These are phyloP conservation scores for Alligator sinensis DNA, from an alignment of 2,113 vertebrate species.

Conservation along the genomic window DNA sequence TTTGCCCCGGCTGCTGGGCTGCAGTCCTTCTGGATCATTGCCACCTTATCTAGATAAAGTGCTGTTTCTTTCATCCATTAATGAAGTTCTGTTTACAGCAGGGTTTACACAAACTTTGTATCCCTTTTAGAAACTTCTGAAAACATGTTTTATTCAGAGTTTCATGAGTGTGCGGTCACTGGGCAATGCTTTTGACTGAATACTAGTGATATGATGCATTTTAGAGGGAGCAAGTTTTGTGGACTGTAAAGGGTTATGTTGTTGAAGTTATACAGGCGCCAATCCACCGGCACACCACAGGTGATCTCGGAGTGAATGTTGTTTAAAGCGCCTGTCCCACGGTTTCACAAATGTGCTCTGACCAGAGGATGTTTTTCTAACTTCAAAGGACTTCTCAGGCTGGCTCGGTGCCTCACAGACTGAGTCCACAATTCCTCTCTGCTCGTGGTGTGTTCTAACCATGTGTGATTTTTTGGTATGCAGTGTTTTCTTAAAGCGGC, in stretches of 20 bases:
- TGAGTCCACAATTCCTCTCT: slow-evolving; percentile 67
- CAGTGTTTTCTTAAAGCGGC: slow-evolving; percentile 67
- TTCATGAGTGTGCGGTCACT: neutral
- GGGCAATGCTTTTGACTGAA: fast-evolving
- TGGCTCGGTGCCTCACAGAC: slow-evolving; percentile 75
- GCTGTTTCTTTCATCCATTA: neutral
- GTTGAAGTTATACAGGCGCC: slow-evolving; percentile 40
- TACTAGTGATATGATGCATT: neutral
- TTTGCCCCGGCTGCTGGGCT: neutral
- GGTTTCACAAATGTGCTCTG: slow-evolving; percentile 55
- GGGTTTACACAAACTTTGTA: fast-evolving
- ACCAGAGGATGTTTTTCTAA: slow-evolving; percentile 75
- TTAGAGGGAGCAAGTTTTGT: neutral
- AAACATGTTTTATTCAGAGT: neutral
- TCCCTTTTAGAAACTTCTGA: neutral
- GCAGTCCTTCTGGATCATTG: neutral
- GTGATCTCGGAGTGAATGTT: slow-evolving; percentile 70
- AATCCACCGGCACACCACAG: slow-evolving; percentile 59
- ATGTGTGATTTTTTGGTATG: slow-evolving; percentile 73
- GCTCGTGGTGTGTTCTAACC: slow-evolving; percentile 69
- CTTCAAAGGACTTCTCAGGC: slow-evolving; percentile 63
- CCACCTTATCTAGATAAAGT: neutral
- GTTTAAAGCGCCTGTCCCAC: slow-evolving; percentile 74
- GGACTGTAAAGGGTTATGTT: slow-evolving; percentile 7
- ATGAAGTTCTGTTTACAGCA: fast-evolving